Base-by-base conservation (phyloP, 2,888 invertebrate genomes). In the Ichneumoninae sp. region DNA sequence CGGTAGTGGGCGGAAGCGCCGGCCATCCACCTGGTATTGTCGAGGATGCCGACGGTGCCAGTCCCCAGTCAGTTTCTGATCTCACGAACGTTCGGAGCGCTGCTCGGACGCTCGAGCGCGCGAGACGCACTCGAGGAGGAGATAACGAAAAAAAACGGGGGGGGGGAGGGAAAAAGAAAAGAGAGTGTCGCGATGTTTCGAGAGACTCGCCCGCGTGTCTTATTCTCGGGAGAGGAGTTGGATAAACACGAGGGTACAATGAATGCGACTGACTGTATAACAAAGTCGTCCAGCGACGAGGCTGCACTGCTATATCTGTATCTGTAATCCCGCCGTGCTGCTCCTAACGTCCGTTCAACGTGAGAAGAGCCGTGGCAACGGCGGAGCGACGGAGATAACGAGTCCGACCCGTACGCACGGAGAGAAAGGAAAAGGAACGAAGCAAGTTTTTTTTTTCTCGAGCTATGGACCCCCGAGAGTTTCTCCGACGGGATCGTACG, bases 1-100 rank as follows among this genome's bases (percentile, higher is more conserved):
- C 22, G 44, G 57, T 36, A 47, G 70, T 40, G 78, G 72, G 74
- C 62, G 60, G 75, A 68, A 75, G 82, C 78, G 82, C 82, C 79
- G 84, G 79, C 82, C 71, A 82, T 82, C 84, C 82, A 84, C 82
- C 82, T 84, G 84, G 84, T 80, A 86, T 68, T 54, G 85, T 86
- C 52, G 60, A 75, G 71, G 79, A 80, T 71, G 80, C 84, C 68
- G 57, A 44, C 57, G 50, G 69, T 36, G 52, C 65, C 30, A 69
- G 54, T 40, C 47, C 72, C 52, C 84, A 86, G 86, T 84, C 40
- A 80, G 76, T 82, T 76, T 82, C 79, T 77, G 84, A 79, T 79
- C 79, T 69, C 80, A 75, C 72, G 44, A 77, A 74, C 68, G 44
- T 50, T 65, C 83, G 70, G 75, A 75, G 68, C 36, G 54, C 50